These are phyloP conservation scores for Sinopyrophorus schimmeli DNA, from an alignment of 2,888 invertebrate genomes.

Conservation along the genomic window DNA sequence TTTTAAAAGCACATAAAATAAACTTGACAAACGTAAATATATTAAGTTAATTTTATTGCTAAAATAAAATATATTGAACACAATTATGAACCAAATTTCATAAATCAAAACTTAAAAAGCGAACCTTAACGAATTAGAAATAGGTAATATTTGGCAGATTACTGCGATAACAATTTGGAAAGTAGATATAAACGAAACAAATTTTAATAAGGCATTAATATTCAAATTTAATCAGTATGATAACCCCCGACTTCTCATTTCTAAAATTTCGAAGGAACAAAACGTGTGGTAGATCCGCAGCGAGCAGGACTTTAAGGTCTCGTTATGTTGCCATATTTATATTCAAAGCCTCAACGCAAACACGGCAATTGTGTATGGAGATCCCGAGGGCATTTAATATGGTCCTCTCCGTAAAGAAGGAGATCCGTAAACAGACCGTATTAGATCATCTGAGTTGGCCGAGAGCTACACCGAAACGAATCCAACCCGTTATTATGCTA, in stretches of 20 bases:
- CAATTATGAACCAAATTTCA: too few species aligned
- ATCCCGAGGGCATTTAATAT: conserved; percentile 27
- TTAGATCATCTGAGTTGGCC: conserved; percentile 22
- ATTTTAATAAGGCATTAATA: conserved; percentile 12
- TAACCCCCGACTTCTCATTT: not conserved
- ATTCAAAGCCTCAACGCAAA: conserved; percentile 26
- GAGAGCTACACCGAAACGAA: conserved; percentile 13
- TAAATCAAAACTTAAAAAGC: too few species aligned
- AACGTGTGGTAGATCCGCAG: not conserved
- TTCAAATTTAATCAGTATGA: not conserved
- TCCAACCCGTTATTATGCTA: conserved; percentile 11
- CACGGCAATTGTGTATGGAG: conserved; percentile 26
- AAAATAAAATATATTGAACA: too few species aligned
- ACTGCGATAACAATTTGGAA: too few species aligned
- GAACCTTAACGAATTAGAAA: too few species aligned
- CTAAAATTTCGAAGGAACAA: not conserved
- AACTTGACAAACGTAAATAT: too few species aligned
- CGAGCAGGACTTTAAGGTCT: not conserved
- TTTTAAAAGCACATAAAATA: too few species aligned
- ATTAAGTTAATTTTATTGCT: too few species aligned
- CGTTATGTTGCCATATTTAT: conserved; percentile 21
- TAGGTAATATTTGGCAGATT: too few species aligned
- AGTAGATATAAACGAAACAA: too few species aligned
- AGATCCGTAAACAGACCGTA: conserved; percentile 29
- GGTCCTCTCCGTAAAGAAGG: conserved; percentile 23